Conservation (phyloP, 2,888 invertebrate genomes). For the Hartigia nigra region DNA sequence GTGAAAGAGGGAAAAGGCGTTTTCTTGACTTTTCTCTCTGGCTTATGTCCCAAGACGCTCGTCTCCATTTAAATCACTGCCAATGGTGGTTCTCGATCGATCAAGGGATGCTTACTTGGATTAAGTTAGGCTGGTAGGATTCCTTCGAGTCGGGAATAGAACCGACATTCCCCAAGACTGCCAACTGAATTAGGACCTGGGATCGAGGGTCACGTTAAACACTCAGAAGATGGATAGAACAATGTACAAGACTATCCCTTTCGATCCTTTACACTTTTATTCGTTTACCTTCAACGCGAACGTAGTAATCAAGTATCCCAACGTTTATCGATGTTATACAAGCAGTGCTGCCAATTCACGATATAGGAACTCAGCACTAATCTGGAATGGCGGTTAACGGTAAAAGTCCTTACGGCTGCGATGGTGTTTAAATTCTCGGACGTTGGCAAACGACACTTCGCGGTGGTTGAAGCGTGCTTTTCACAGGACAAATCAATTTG, state of each 20-base stretch:
- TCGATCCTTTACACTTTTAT: not conserved
- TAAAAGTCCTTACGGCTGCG: not conserved
- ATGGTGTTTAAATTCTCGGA: not conserved
- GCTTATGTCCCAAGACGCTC: not conserved
- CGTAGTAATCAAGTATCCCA: too few species aligned
- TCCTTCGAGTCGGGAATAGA: not conserved
- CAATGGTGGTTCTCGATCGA: not conserved
- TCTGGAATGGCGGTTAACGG: not conserved
- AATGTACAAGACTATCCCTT: not conserved
- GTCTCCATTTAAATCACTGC: not conserved
- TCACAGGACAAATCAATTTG: slow-evolving; percentile 30
- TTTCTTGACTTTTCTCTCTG: not conserved
- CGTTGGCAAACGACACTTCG: slow-evolving; percentile 23
- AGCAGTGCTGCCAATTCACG: not conserved
- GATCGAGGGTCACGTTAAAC: not conserved
- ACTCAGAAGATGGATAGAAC: not conserved
- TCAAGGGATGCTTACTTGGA: not conserved
- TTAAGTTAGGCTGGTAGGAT: not conserved
- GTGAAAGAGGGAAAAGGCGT: not conserved
- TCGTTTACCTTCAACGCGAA: not conserved
- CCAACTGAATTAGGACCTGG: not conserved
- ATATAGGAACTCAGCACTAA: too few species aligned
- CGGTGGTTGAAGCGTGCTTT: slow-evolving; percentile 31
- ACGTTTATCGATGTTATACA: not conserved
- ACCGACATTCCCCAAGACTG: not conserved